Percentiles rank a stretch among this genome's conserved stretches.
phyloP scores from a whole-genome alignment of 2,888 invertebrate genomes.

The Acanthosoma haemorrhoidale region DNA sequence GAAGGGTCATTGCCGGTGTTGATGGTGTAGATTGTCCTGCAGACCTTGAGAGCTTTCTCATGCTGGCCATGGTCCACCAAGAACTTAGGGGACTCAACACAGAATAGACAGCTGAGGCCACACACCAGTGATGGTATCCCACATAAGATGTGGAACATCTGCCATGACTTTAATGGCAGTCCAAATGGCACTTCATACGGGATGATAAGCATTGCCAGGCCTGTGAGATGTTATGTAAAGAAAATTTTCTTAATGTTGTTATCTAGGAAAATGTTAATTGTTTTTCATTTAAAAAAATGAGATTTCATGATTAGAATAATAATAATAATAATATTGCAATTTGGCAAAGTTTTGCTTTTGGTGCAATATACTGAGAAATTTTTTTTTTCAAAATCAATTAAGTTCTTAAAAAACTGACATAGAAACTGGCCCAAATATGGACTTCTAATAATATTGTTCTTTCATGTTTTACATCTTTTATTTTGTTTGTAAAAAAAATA shows the following conservation, averaged over 20 bases:
- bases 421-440: too few species aligned
- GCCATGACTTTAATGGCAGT: slow-evolving; percentile 50
- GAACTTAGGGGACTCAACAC: slow-evolving; percentile 72
- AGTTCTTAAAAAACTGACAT: too few species aligned
- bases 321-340: too few species aligned
- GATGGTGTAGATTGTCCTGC: slow-evolving; percentile 57
- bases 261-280: background rate
- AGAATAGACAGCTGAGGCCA: slow-evolving; percentile 55
- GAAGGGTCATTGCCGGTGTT: slow-evolving; percentile 60
- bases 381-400: too few species aligned
- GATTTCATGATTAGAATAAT: background rate
- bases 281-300: background rate
- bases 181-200: slow-evolving; percentile 22
- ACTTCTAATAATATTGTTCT: too few species aligned
- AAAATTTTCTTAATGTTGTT: background rate
- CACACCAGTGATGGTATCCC: slow-evolving; percentile 63
- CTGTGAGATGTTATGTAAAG: too few species aligned
- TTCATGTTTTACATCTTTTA: too few species aligned
- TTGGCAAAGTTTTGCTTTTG: too few species aligned
- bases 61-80: slow-evolving; percentile 63
- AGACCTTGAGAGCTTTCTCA: slow-evolving; percentile 59
- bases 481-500: too few species aligned
- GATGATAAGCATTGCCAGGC: slow-evolving; percentile 34
- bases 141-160: slow-evolving; percentile 49
- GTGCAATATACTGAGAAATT: too few species aligned